A percentile compares a stretch with the other conserved stretches of the same genome.
Conservation (phyloP, 2,113 vertebrate genomes). For the Rhagologus leucostigma region DNA sequence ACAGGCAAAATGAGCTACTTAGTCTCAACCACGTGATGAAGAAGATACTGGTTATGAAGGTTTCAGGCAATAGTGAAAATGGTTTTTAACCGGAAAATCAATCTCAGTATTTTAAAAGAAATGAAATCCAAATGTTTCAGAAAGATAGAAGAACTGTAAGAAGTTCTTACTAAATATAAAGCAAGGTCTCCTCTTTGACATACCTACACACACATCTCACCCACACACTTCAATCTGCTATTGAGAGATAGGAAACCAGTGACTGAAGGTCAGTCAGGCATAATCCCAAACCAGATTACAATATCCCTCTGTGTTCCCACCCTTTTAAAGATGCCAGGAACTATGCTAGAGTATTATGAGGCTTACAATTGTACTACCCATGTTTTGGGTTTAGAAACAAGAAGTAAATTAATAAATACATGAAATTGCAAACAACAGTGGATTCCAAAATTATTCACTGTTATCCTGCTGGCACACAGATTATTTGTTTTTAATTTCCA, state of each 20-base stretch:
- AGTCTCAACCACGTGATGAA: neutral
- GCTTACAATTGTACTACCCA: neutral
- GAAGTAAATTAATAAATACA: constrained; percentile 13
- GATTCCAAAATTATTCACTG: constrained; percentile 5
- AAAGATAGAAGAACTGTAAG: neutral
- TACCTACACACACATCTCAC: neutral
- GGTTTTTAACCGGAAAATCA: neutral
- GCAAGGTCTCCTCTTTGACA: neutral
- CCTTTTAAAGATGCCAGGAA: neutral
- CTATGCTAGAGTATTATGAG: neutral
- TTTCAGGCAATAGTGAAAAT: neutral
- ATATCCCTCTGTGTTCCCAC: neutral
- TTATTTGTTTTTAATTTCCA: constrained; percentile 44
- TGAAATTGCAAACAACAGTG: constrained; percentile 19
- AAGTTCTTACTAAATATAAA: neutral
- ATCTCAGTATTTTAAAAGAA: neutral
- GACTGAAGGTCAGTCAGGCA: neutral
- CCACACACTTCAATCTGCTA: neutral
- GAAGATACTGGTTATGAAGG: neutral
- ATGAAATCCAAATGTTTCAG: neutral
- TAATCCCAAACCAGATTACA: neutral
- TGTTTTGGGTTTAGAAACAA: constrained; percentile 16
- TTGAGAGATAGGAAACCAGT: neutral
- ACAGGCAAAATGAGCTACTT: neutral
- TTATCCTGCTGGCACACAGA: neutral